Percentiles rank a stretch among this genome's conserved stretches.
phyloP scores from a whole-genome alignment of 2,113 vertebrate species.

The Elachura formosa region DNA sequence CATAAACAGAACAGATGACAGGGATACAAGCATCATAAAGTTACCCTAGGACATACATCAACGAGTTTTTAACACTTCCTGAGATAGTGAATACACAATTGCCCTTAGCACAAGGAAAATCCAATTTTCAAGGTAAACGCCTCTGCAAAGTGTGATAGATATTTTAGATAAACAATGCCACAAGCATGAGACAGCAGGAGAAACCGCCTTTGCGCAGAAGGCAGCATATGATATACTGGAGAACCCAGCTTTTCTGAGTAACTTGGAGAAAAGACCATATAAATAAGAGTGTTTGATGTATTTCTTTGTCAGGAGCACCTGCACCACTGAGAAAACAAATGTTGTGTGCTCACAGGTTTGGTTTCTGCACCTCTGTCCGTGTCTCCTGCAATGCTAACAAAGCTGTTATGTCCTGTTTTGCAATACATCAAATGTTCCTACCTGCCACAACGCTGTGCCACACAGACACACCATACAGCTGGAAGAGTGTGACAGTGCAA shows the following conservation, averaged over 20 bases:
- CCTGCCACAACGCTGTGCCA: background rate
- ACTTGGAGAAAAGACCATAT: background rate
- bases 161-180: background rate
- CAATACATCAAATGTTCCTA: background rate
- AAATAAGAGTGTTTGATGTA: background rate
- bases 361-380: rapidly evolving
- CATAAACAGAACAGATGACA: background rate
- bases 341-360: rapidly evolving
- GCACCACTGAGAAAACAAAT: background rate
- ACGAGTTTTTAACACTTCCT: background rate
- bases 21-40: background rate
- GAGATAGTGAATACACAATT: background rate
- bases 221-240: background rate
- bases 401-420: background rate
- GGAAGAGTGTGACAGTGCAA: background rate
- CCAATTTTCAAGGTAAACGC: background rate
- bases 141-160: background rate
- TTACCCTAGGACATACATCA: background rate
- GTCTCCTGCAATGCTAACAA: background rate
- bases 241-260: background rate
- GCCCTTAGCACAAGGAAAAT: background rate
- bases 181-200: background rate
- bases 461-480: background rate
- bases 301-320: background rate
- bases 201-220: background rate